phyloP scores from a whole-genome alignment of 2,113 vertebrate genomes.

The Gobiocypris rarus region DNA sequence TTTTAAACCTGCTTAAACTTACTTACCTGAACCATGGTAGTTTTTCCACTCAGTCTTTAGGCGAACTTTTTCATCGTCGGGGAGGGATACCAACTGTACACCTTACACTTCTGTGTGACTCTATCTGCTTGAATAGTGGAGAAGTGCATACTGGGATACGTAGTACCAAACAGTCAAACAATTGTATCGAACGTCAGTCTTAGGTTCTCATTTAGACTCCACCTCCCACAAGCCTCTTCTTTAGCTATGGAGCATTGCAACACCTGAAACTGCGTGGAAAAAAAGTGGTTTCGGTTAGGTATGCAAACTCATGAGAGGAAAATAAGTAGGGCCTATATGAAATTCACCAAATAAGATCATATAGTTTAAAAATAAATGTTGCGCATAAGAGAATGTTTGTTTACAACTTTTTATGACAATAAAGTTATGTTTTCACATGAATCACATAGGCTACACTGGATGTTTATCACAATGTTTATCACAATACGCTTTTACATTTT shows the following conservation, averaged over 20 bases:
- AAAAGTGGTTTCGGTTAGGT: conserved; percentile 75
- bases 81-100: conserved; percentile 47
- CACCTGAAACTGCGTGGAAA: conserved; percentile 74
- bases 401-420: not conserved
- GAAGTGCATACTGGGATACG: conserved; percentile 68
- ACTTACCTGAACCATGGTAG: conserved; percentile 34
- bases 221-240: conserved; percentile 63
- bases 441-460: not conserved
- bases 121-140: conserved; percentile 42
- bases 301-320: conserved; percentile 13
- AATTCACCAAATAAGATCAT: not conserved
- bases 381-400: not conserved
- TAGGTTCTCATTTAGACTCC: conserved; percentile 45
- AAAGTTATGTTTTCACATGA: not conserved
- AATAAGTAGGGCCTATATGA: not conserved
- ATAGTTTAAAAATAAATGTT: not conserved
- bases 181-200: conserved; percentile 16
- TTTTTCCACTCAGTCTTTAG: conserved; percentile 1
- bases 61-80: conserved; percentile 29
- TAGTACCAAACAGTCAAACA: conserved; percentile 56
- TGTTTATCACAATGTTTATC: no score
- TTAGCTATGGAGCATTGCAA: conserved; percentile 55
- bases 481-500: no score
- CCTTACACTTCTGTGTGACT: conserved; percentile 48
- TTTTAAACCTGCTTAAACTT: not conserved